phyloP scores from a whole-genome alignment of 2,888 invertebrate species.

The Sinohyriopsis cumingii region DNA sequence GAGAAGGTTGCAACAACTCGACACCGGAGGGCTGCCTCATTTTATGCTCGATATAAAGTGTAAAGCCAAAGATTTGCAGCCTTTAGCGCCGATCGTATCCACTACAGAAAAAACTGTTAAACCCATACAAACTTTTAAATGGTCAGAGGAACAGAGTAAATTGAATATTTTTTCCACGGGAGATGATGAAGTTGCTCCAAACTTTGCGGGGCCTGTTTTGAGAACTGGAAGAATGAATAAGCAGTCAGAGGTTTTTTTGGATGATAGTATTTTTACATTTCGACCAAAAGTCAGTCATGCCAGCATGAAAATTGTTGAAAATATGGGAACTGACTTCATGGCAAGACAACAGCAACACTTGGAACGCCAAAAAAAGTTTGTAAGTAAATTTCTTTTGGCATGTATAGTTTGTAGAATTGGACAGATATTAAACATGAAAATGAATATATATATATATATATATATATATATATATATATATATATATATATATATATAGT shows the following conservation, averaged over 20 bases:
- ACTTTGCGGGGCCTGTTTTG: conserved; percentile 22
- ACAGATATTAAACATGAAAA: no score
- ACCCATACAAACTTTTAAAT: conserved; percentile 1
- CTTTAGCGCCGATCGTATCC: conserved; percentile 44
- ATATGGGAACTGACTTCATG: conserved; percentile 63
- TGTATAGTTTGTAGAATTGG: no score
- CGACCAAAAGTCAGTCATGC: conserved; percentile 58
- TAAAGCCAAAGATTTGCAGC: conserved; percentile 31
- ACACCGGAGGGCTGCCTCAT: conserved; percentile 42
- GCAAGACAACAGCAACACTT: conserved; percentile 60
- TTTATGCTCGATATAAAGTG: conserved; percentile 55
- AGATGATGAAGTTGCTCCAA: background rate
- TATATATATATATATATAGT: no score
- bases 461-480: no score
- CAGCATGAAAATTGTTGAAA: conserved; percentile 60
- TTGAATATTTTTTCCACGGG: background rate
- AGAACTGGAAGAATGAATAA: conserved; percentile 41
- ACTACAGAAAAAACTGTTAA: conserved; percentile 14
- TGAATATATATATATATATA: no score
- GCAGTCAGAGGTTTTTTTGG: conserved; percentile 41
- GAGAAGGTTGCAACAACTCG: conserved; percentile 38
- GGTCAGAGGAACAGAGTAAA: background rate
- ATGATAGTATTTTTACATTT: conserved; percentile 62
- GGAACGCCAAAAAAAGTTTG: conserved; percentile 58
- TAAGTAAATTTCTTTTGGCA: conserved; percentile 37